Evolutionary conservation across 2,797 vertebrate species (phyloP).

Genomic region (Moxostoma hubbsi): DNA sequence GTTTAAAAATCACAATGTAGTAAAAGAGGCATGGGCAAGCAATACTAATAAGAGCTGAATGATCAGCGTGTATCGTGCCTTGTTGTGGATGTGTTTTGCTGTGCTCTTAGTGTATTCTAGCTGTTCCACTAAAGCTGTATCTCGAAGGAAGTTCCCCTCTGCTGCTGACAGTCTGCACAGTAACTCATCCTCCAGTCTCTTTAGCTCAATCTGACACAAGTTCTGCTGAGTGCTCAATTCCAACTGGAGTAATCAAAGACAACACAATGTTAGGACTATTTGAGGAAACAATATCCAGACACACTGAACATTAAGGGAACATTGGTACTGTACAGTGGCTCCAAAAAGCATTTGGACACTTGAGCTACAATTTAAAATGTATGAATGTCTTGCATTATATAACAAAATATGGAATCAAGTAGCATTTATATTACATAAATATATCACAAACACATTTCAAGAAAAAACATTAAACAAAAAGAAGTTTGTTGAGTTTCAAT

Average conservation of each 20-base stretch:
- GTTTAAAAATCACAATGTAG: neutral
- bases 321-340: too few relatives aligned
- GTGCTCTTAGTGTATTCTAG: slow-evolving; percentile 80
- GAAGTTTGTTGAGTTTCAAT: too few relatives aligned
- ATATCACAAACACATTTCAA: too few relatives aligned
- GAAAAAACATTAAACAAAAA: too few relatives aligned
- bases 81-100: slow-evolving; percentile 77
- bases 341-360: too few relatives aligned
- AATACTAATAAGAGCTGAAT: slow-evolving; percentile 8
- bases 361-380: too few relatives aligned
- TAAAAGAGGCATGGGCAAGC: neutral
- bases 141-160: slow-evolving; percentile 78
- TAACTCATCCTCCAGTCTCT: slow-evolving; percentile 80
- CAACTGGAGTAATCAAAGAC: slow-evolving; percentile 64
- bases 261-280: neutral
- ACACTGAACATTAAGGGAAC: too few relatives aligned
- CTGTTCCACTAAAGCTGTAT: slow-evolving; percentile 82
- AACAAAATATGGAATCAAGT: too few relatives aligned
- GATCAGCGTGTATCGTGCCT: slow-evolving; percentile 67
- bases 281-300: neutral
- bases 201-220: slow-evolving; percentile 82
- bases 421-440: too few relatives aligned
- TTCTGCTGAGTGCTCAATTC: slow-evolving; percentile 84
- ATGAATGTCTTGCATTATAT: too few relatives aligned
- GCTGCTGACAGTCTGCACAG: slow-evolving; percentile 81